A percentile compares a stretch with the other conserved stretches of the same genome.
phyloP scores from a whole-genome alignment of 2,888 invertebrate species.

The Mellilla xanthometata region DNA sequence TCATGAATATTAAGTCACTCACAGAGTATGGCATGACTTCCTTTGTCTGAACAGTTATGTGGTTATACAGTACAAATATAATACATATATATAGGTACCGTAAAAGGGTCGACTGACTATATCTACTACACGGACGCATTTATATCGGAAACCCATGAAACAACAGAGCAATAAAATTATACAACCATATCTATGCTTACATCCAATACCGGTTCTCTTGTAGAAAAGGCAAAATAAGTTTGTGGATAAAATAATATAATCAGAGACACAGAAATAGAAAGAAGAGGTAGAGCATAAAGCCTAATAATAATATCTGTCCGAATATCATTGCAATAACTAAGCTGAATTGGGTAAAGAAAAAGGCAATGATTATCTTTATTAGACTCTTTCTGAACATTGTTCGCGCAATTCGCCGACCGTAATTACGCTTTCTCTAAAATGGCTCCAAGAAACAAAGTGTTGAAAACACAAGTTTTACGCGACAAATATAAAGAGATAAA shows the following conservation, averaged over 20 bases:
- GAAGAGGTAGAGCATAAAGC: conserved; percentile 12
- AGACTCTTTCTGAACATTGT: conserved; percentile 27
- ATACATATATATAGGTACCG: neutral
- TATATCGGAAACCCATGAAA: conserved; percentile 16
- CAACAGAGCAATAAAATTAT: conserved; percentile 10
- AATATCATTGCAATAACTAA: conserved; percentile 16
- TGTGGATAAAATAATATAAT: neutral
- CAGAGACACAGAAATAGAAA: conserved; percentile 8
- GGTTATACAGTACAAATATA: neutral
- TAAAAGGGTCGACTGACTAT: conserved; percentile 3
- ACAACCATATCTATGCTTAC: conserved; percentile 1
- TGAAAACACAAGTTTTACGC: conserved; percentile 20
- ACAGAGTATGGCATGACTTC: neutral
- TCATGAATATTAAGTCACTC: conserved; percentile 2
- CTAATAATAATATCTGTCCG: conserved; percentile 19
- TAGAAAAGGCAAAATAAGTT: neutral
- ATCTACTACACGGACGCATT: neutral
- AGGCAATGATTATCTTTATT: conserved; percentile 27
- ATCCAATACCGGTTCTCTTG: neutral
- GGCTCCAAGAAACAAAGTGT: conserved; percentile 22
- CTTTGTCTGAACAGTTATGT: neutral
- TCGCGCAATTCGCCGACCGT: conserved; percentile 25
- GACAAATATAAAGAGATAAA: conserved; percentile 25
- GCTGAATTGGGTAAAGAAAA: conserved; percentile 27
- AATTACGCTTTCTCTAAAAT: conserved; percentile 26